These are phyloP conservation scores for Unio delphinus DNA, from an alignment of 2,888 invertebrate species.

Conservation along the genomic window DNA sequence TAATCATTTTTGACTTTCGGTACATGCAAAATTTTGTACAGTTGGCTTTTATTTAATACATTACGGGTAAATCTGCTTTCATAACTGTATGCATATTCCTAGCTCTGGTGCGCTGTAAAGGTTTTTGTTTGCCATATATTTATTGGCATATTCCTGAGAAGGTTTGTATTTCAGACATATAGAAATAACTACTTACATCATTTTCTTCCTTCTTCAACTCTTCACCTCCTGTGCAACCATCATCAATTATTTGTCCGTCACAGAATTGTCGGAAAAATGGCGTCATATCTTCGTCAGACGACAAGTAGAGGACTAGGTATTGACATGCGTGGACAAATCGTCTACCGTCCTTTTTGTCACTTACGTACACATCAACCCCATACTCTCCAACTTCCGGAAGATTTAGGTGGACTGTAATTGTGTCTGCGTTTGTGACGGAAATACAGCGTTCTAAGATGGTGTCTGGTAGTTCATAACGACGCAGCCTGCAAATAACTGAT, in stretches of 20 bases:
- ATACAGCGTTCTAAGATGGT: conserved; percentile 23
- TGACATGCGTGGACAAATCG: conserved; percentile 40
- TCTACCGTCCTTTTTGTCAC: conserved; percentile 29
- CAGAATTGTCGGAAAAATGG: conserved; percentile 28
- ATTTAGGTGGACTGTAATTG: conserved; percentile 21
- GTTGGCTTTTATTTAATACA: too few species aligned
- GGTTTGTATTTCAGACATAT: too few species aligned
- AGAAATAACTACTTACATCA: conserved; percentile 11
- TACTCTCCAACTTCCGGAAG: conserved; percentile 46
- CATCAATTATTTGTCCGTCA: conserved; percentile 21
- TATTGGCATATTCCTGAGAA: too few species aligned
- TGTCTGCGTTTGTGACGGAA: conserved; percentile 27
- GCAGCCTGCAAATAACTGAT: conserved; percentile 26
- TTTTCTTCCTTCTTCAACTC: conserved; percentile 14
- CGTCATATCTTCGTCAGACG: conserved; percentile 29
- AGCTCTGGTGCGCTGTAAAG: too few species aligned
- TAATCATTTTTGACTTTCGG: too few species aligned
- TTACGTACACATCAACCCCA: conserved; percentile 41
- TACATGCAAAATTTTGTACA: too few species aligned
- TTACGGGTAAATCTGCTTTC: too few species aligned
- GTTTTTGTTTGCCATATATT: too few species aligned
- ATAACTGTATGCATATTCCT: too few species aligned
- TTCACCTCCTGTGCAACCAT: conserved; percentile 8
- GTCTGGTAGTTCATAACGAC: conserved; percentile 26
- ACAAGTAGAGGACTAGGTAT: conserved; percentile 37